Evolutionary conservation across 1,140 invertebrate genomes (phyloP).

Genomic region (Drosophila takahashii): DNA sequence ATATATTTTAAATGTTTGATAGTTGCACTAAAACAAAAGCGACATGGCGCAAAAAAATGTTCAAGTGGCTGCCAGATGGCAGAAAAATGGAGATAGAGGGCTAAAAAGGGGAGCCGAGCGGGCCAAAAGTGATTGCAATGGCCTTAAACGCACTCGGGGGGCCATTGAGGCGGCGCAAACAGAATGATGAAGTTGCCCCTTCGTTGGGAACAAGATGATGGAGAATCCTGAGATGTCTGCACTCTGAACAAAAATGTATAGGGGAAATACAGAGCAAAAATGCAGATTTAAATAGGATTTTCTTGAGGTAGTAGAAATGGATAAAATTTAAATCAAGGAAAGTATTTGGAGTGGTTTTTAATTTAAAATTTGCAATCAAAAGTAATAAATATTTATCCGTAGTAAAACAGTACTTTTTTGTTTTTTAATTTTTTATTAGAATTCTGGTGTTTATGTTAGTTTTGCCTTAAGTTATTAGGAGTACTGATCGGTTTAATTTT

Average conservation of each 20-base stretch:
- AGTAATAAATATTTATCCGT: too few species aligned
- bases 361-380: too few species aligned
- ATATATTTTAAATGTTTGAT: constrained; percentile 83
- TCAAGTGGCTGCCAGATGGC: constrained; percentile 67
- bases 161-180: constrained; percentile 57
- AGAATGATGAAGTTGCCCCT: constrained; percentile 70
- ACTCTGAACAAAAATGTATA: constrained; percentile 5
- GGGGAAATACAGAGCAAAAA: too few species aligned
- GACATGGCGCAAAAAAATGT: constrained; percentile 59
- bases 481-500: too few species aligned
- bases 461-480: too few species aligned
- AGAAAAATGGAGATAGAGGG: constrained; percentile 3
- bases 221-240: constrained; percentile 11
- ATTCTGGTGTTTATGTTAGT: too few species aligned
- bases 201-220: constrained; percentile 34
- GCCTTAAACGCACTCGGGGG: constrained; percentile 74
- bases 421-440: too few species aligned
- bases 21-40: constrained; percentile 77
- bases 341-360: too few species aligned
- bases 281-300: too few species aligned
- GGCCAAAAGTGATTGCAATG: constrained; percentile 27
- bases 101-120: neutral
- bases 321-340: too few species aligned
- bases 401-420: too few species aligned
- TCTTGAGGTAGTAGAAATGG: too few species aligned